Percentiles rank a stretch among this genome's conserved stretches.
phyloP scores from a whole-genome alignment of 2,113 vertebrate genomes.

The Pomatostomus ruficeps region DNA sequence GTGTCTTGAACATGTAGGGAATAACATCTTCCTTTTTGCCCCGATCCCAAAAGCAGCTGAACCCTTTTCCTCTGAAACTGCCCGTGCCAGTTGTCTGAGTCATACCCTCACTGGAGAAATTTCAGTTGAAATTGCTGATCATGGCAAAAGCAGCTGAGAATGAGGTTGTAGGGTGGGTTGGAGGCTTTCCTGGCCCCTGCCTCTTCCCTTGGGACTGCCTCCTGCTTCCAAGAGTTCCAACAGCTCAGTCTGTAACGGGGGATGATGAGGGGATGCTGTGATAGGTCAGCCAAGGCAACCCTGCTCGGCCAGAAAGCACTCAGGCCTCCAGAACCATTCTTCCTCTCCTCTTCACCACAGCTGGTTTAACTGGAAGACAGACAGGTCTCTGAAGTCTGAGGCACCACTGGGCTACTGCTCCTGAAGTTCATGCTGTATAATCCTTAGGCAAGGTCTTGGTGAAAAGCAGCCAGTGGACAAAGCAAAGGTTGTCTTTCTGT shows the following conservation, averaged over 20 bases:
- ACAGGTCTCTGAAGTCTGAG: neutral
- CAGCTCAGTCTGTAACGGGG: neutral
- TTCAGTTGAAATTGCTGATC: neutral
- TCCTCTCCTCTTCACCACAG: neutral
- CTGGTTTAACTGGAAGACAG: neutral
- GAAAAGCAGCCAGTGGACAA: neutral
- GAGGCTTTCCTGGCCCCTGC: neutral
- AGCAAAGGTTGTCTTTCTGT: neutral
- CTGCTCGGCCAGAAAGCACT: neutral
- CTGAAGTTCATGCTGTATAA: neutral
- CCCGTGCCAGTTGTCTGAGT: neutral
- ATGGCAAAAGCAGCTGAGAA: neutral
- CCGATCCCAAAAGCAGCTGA: neutral
- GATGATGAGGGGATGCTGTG: neutral
- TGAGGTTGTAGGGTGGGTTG: neutral
- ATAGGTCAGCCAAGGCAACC: neutral
- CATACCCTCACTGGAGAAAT: neutral
- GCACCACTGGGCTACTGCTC: neutral
- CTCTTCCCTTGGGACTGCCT: neutral
- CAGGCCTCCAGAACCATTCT: neutral
- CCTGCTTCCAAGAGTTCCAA: neutral
- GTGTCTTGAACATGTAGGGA: neutral
- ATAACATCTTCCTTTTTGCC: neutral
- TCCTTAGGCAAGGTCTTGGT: neutral
- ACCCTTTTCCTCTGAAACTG: neutral